A percentile compares a stretch with the other conserved stretches of the same genome.
Conservation (phyloP, 2,888 invertebrate genomes). For the Ferdinandea cuprea region DNA sequence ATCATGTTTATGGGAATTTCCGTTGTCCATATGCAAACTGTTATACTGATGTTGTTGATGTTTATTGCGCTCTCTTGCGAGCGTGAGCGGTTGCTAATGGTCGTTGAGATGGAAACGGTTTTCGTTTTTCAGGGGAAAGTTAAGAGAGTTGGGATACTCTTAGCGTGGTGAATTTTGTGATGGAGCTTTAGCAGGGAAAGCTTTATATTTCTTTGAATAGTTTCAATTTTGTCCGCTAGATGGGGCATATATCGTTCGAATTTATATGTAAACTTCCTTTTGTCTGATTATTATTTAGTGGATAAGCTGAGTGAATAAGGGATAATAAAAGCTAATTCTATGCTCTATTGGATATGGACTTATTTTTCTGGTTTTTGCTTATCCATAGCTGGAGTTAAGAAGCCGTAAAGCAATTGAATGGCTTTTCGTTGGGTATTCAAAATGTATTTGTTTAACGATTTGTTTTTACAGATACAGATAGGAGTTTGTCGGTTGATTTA, state of each 20-base stretch:
- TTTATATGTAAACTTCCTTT: background rate
- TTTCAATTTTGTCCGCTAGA: constrained; percentile 44
- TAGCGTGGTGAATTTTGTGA: constrained; percentile 27
- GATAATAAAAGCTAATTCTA: background rate
- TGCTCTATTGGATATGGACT: constrained; percentile 4
- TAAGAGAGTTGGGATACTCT: background rate
- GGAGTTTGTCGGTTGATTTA: background rate
- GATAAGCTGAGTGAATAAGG: constrained; percentile 56
- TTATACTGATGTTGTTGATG: constrained; percentile 62
- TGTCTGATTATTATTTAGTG: constrained; percentile 46
- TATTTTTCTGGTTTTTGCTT: constrained; percentile 1
- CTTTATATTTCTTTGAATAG: constrained; percentile 17
- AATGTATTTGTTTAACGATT: constrained; percentile 13
- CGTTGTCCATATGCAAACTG: constrained; percentile 48
- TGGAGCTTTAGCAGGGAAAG: constrained; percentile 28
- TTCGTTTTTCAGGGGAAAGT: constrained; percentile 17
- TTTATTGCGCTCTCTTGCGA: constrained; percentile 16
- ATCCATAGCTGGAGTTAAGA: constrained; percentile 5
- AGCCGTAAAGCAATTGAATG: constrained; percentile 34
- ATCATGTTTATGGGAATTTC: constrained; percentile 34
- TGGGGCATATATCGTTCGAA: constrained; percentile 20
- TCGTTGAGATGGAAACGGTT: constrained; percentile 17
- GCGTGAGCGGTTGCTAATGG: too few species aligned
- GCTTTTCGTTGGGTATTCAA: background rate
- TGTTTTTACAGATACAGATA: background rate